Base-by-base conservation (phyloP, 2,888 invertebrate genomes). In the Diloba caeruleocephala region DNA sequence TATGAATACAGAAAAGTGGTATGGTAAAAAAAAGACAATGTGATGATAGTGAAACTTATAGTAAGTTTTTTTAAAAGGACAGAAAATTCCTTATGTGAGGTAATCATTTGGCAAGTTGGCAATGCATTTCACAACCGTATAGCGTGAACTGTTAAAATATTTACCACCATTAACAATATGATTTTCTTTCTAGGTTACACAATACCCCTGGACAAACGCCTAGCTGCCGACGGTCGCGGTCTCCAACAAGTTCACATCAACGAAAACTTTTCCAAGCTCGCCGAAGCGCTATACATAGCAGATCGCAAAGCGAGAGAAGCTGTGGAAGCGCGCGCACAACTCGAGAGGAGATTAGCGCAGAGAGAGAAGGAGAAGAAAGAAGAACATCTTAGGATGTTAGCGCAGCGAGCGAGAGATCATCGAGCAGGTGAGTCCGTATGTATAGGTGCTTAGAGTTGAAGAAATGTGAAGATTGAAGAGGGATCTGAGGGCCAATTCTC, bases 321-420 rank as follows among this genome's bases (percentile, higher is more conserved):
- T 0, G 99, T 99, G 0, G 99, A 99, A 82, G 98, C 98, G 72
- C 94, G 99, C 19, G 98, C 99, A 0, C 98, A 99, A 81, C 92
- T 99, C 1, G 99, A 99, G 86, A 97, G 98, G 91, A 97, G 98
- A 89, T 86, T 99, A 66, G 99, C 99, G 0, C 99, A 99, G 85
- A 97, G 99, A 74, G 99, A 99, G 85, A 99, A 99, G 83, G 99
- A 99, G 84, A 98, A 98, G 90, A 99, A 99, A 76, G 99, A 99
- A 83, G 99, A 99, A 69, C 97, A 98, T 90, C 90, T 99, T 76
- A 94, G 99, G 32, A 95, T 97, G 87, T 93, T 99, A 85, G 99
- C 99, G 1, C 98, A 98, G 85, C 96, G 98, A 79, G 99, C 99
- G 0, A 95, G 99, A 46, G 99, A 99, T 74, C 98, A 99, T 79